phyloP scores from a whole-genome alignment of 2,113 vertebrate genomes.

The Todiramphus chloris region DNA sequence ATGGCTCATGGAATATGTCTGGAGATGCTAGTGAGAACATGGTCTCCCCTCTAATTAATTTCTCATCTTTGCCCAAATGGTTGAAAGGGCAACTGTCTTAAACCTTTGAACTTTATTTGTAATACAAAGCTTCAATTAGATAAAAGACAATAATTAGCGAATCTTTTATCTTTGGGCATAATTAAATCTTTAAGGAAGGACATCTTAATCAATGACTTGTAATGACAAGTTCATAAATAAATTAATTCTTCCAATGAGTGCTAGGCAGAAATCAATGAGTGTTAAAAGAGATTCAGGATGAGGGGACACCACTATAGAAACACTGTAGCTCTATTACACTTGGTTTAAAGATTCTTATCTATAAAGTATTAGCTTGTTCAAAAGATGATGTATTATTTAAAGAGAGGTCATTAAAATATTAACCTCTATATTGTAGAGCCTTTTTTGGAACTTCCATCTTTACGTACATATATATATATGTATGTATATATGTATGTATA shows the following conservation, averaged over 20 bases:
- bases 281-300: slow-evolving; percentile 83
- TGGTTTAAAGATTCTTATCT: slow-evolving; percentile 69
- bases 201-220: slow-evolving; percentile 91
- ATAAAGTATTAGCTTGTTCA: slow-evolving; percentile 71
- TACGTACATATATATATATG: not conserved
- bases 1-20: slow-evolving; percentile 6
- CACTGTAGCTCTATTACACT: slow-evolving; percentile 65
- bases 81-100: slow-evolving; percentile 87
- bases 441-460: not conserved
- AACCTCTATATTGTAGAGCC: slow-evolving; percentile 25
- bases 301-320: slow-evolving; percentile 63
- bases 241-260: slow-evolving; percentile 92
- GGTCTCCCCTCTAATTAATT: slow-evolving; percentile 87
- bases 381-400: slow-evolving; percentile 71
- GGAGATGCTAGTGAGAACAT: slow-evolving; percentile 57
- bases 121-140: slow-evolving; percentile 94
- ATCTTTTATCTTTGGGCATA: slow-evolving; percentile 97
- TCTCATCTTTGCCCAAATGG: slow-evolving; percentile 77
- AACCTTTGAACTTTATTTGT: slow-evolving; percentile 93
- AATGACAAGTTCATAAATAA: slow-evolving; percentile 99
- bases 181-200: slow-evolving; percentile 95
- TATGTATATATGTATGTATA: not conserved
- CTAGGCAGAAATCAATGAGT: slow-evolving; percentile 87
- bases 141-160: slow-evolving; percentile 98
- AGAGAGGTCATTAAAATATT: slow-evolving; percentile 63